Conservation (phyloP, 2,113 vertebrate species). For the Etheostoma cragini region DNA sequence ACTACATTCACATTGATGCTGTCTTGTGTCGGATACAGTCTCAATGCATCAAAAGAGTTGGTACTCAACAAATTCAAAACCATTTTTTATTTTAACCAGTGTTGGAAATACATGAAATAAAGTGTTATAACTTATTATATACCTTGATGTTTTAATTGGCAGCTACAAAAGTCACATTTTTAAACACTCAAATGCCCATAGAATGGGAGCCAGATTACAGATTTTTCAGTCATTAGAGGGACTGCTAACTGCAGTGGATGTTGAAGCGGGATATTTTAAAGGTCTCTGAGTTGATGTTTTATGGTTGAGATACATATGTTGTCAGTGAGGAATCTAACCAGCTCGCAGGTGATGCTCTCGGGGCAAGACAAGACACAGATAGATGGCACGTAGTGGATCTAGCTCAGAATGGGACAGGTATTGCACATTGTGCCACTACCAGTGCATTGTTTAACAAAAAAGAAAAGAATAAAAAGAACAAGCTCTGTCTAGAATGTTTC, state of each 20-base stretch:
- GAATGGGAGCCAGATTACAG: background rate
- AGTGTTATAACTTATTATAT: background rate
- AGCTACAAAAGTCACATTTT: background rate
- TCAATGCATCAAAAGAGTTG: no score
- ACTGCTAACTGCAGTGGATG: background rate
- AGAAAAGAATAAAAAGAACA: background rate
- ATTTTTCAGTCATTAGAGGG: background rate
- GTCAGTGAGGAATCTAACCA: conserved; percentile 40
- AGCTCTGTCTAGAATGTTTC: background rate
- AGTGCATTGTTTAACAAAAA: background rate
- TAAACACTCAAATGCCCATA: background rate
- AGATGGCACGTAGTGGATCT: conserved; percentile 21
- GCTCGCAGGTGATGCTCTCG: conserved; percentile 5
- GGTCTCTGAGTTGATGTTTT: conserved; percentile 28
- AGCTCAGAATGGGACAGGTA: conserved; percentile 17
- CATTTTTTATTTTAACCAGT: no score
- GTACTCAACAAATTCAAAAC: no score
- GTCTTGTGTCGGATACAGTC: no score
- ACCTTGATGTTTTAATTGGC: background rate
- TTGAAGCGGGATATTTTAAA: background rate
- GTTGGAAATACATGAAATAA: background rate
- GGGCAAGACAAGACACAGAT: conserved; percentile 53
- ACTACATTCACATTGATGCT: no score
- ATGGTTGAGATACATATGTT: conserved; percentile 43
- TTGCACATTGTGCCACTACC: background rate